Conservation (phyloP, 2,888 invertebrate species). For the Monoplex corrugatus region DNA sequence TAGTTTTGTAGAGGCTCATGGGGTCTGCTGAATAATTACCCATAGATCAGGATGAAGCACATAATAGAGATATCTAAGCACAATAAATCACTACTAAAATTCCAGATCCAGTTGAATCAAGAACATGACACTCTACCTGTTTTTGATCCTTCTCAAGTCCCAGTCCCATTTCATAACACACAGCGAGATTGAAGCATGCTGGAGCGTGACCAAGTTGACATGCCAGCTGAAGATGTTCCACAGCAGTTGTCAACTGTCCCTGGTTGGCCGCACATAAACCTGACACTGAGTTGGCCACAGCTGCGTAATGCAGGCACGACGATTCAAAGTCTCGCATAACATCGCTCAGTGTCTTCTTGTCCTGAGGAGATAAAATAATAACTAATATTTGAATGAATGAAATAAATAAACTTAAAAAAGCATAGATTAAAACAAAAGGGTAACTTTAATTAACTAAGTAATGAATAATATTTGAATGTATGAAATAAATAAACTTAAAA, state of each 20-base stretch:
- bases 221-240: constrained; percentile 66
- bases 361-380: constrained; percentile 15
- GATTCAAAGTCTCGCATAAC: constrained; percentile 69
- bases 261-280: constrained; percentile 63
- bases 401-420: too few relatives aligned
- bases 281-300: constrained; percentile 66
- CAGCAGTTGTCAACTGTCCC: constrained; percentile 67
- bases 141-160: constrained; percentile 85
- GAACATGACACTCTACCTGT: constrained; percentile 72
- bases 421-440: not conserved
- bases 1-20: too few relatives aligned
- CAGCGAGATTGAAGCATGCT: constrained; percentile 87
- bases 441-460: too few relatives aligned
- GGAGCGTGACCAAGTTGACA: constrained; percentile 79
- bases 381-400: not conserved
- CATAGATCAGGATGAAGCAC: too few relatives aligned
- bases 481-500: too few relatives aligned
- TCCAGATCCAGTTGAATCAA: not conserved
- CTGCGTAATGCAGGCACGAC: constrained; percentile 68
- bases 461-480: too few relatives aligned
- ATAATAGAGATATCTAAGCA: not conserved
- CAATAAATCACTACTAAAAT: not conserved
- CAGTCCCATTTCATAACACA: constrained; percentile 87
- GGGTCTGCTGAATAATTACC: too few relatives aligned
- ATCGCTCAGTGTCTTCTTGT: constrained; percentile 61